A percentile compares a stretch with the other conserved stretches of the same genome.
These are phyloP conservation scores for Hoplias malabaricus DNA, from an alignment of 2,113 vertebrate genomes.

Conservation along the genomic window DNA sequence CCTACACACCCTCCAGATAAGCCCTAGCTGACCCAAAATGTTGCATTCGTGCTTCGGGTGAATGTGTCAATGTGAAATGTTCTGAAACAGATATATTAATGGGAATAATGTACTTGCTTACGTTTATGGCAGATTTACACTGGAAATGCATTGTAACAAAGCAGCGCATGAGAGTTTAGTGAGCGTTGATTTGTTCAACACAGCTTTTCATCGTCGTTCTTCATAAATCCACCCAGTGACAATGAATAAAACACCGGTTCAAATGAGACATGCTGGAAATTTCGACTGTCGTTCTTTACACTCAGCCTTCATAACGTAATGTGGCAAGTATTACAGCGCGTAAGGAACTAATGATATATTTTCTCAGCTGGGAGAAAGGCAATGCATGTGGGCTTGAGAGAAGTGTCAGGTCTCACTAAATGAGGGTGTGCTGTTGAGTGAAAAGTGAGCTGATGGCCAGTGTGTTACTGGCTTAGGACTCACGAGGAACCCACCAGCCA, in stretches of 20 bases:
- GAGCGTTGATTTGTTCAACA: slow-evolving; percentile 64
- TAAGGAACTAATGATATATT: slow-evolving; percentile 78
- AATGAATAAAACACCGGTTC: slow-evolving; percentile 57
- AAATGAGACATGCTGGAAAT: slow-evolving; percentile 68
- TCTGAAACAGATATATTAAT: neutral
- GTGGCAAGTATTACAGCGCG: slow-evolving; percentile 76
- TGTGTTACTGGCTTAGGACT: slow-evolving; percentile 53
- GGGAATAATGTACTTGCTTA: neutral
- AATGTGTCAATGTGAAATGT: slow-evolving; percentile 13
- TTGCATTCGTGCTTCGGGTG: slow-evolving; percentile 52
- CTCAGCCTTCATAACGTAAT: slow-evolving; percentile 73
- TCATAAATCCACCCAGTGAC: slow-evolving; percentile 54
- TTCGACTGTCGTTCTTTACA: slow-evolving; percentile 70
- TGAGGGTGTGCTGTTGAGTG: slow-evolving; percentile 68
- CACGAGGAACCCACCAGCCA: slow-evolving; percentile 60
- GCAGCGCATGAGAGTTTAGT: slow-evolving; percentile 66
- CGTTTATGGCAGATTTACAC: slow-evolving; percentile 46
- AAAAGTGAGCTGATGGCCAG: slow-evolving; percentile 66
- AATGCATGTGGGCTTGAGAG: slow-evolving; percentile 62
- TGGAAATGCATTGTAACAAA: slow-evolving; percentile 68
- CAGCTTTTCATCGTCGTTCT: slow-evolving; percentile 56
- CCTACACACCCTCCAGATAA: neutral
- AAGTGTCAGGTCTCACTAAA: slow-evolving; percentile 75
- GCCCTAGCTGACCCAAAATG: slow-evolving; percentile 32
- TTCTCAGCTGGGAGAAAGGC: slow-evolving; percentile 76